A percentile compares a stretch with the other conserved stretches of the same genome.
Evolutionary conservation across 2,113 vertebrate species (phyloP).

Genomic region (Pteropus alecto): DNA sequence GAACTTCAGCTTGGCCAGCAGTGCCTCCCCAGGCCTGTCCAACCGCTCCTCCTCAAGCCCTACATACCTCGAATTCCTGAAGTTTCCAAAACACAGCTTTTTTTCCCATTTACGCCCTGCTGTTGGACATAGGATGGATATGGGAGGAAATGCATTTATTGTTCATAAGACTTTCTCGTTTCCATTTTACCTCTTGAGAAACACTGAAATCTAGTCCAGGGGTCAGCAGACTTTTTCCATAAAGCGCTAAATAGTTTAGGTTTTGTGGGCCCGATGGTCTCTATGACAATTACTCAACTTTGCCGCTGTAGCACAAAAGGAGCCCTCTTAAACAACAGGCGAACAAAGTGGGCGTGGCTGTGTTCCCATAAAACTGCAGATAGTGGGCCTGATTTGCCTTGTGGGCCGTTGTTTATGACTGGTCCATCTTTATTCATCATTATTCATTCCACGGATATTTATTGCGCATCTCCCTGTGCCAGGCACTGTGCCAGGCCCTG

Average conservation of each 20-base stretch:
- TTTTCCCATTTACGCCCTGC: background rate
- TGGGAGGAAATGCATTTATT: background rate
- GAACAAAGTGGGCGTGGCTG: background rate
- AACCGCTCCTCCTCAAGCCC: fast-evolving
- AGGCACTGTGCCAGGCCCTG: too few relatives aligned
- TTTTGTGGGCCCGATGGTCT: background rate
- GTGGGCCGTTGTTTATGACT: fast-evolving
- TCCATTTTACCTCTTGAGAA: background rate
- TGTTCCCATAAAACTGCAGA: background rate
- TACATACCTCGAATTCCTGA: background rate
- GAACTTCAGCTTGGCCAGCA: background rate
- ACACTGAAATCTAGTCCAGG: background rate
- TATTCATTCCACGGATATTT: background rate
- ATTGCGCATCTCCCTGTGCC: background rate
- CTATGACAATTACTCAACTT: too few relatives aligned
- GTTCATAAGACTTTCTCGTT: background rate
- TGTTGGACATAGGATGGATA: background rate
- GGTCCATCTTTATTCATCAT: background rate
- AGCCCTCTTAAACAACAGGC: background rate
- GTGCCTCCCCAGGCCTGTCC: too few relatives aligned
- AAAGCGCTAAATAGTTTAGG: background rate
- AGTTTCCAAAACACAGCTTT: background rate
- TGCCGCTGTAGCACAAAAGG: background rate
- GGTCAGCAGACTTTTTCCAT: background rate
- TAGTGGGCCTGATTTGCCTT: background rate